A percentile compares a stretch with the other conserved stretches of the same genome.
phyloP scores from a whole-genome alignment of 2,888 invertebrate species.

The Hecatera dysodea region DNA sequence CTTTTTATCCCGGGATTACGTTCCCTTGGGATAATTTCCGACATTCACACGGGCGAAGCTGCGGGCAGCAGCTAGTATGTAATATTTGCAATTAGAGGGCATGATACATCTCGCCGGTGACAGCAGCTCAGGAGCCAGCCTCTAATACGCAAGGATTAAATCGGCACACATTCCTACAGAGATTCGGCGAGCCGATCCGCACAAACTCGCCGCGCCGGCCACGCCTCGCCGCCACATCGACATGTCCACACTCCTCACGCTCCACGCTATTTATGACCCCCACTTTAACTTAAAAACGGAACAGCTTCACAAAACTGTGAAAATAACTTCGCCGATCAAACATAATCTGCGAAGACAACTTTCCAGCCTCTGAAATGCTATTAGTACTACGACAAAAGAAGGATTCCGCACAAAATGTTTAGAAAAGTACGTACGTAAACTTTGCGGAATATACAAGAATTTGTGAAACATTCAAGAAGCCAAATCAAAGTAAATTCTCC shows the following conservation, averaged over 20 bases:
- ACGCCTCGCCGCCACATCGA: slow-evolving; percentile 56
- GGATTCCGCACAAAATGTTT: slow-evolving; percentile 43
- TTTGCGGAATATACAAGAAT: slow-evolving; percentile 50
- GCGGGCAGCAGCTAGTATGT: no score
- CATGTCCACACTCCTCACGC: slow-evolving; percentile 70
- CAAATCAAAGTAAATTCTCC: slow-evolving; percentile 74
- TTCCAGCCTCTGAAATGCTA: slow-evolving; percentile 34
- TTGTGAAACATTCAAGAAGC: slow-evolving; percentile 64
- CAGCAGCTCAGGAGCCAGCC: slow-evolving; percentile 68
- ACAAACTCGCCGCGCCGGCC: slow-evolving; percentile 38
- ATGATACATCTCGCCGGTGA: slow-evolving; percentile 78
- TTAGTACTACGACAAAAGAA: slow-evolving; percentile 44
- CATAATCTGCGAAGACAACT: slow-evolving; percentile 55
- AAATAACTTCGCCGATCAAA: slow-evolving; percentile 63
- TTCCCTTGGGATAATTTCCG: no score
- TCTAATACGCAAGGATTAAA: slow-evolving; percentile 78
- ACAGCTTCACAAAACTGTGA: slow-evolving; percentile 72
- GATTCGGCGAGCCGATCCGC: slow-evolving; percentile 69
- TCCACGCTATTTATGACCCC: slow-evolving; percentile 75
- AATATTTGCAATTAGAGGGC: slow-evolving; percentile 77
- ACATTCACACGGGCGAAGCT: no score
- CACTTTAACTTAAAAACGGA: slow-evolving; percentile 69
- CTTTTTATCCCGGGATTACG: no score
- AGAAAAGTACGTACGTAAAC: slow-evolving; percentile 52
- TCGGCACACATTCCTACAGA: slow-evolving; percentile 77